A percentile compares a stretch with the other conserved stretches of the same genome.
phyloP scores from a whole-genome alignment of 2,888 invertebrate species.

The Oxytorus armatus region DNA sequence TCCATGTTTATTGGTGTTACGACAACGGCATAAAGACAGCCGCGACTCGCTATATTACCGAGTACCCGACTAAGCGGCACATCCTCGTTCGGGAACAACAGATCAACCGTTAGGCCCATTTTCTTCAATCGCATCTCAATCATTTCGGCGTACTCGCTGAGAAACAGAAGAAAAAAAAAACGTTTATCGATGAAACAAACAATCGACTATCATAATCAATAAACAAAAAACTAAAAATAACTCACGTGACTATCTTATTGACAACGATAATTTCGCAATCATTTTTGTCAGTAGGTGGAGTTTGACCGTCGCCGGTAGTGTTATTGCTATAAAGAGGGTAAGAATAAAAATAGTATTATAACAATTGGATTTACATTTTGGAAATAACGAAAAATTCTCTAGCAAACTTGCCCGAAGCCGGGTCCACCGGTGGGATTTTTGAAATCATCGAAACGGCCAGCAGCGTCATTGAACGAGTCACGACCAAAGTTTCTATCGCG shows the following conservation, averaged over 20 bases:
- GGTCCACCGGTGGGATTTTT: slow-evolving; percentile 74
- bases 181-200: neutral
- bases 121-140: slow-evolving; percentile 93
- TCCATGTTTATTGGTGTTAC: slow-evolving; percentile 94
- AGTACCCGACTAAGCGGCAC: slow-evolving; percentile 92
- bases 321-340: slow-evolving; percentile 66
- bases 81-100: slow-evolving; percentile 96
- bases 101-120: slow-evolving; percentile 92
- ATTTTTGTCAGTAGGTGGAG: slow-evolving; percentile 87
- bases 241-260: slow-evolving; percentile 92
- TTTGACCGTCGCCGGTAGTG: slow-evolving; percentile 75
- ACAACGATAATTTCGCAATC: slow-evolving; percentile 97
- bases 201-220: slow-evolving; percentile 63
- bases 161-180: slow-evolving; percentile 47
- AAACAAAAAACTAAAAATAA: slow-evolving; percentile 65
- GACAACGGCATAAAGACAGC: slow-evolving; percentile 94
- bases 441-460: slow-evolving; percentile 79
- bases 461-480: slow-evolving; percentile 78
- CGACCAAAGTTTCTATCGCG: slow-evolving; percentile 74
- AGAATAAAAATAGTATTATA: neutral
- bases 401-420: slow-evolving; percentile 77
- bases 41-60: slow-evolving; percentile 95
- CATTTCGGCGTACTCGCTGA: slow-evolving; percentile 94
- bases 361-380: neutral
- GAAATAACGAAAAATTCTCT: neutral